Base-by-base conservation (phyloP, 2,888 invertebrate genomes). In the Acleris sparsana region DNA sequence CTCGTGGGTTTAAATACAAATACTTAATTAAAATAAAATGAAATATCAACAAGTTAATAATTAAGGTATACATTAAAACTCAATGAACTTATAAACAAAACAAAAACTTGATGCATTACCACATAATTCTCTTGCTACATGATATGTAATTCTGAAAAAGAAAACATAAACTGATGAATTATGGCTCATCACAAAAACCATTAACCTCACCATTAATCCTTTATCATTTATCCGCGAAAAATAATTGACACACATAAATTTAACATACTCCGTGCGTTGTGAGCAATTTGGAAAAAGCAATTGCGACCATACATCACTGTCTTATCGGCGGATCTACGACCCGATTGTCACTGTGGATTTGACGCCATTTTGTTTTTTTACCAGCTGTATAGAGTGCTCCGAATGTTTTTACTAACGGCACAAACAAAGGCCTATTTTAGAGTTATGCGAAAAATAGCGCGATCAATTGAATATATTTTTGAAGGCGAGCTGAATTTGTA, bases 211-310 rank as follows among this genome's bases (percentile, higher is more conserved):
- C 25, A 56, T 46, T 56, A 69, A 70, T 72, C 73, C 73, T 71
- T 71, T 71, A 73, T 77, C 80, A 78, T 78, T 78, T 80, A 72
- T 74, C 25, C 63, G 11, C 58, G 73, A 69, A 75, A 84, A 86
- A 84, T 84, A 84, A 84, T 86, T 84, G 85, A 79, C 75, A 72
- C 72, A 77, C 80, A 87, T 87, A 86, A 87, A 87, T 87, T 80
- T 76, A 73, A 75, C 68, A 71, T 70, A 68, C 70, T 65, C 51
- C 72, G 75, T 73, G 75, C 75, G 79, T 78, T 79, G 76, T 73
- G 83, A 79, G 83, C 88, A 87, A 88, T 89, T 89, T 87, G 84
- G 84, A 85, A 87, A 87, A 88, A 87, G 83, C 85, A 85, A 89
- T 89, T 87, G 86, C 80, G 71, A 73, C 80, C 73, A 87, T 89